Evolutionary conservation across 2,113 vertebrate species (phyloP).

Genomic region (Nyctereutes procyonoides): DNA sequence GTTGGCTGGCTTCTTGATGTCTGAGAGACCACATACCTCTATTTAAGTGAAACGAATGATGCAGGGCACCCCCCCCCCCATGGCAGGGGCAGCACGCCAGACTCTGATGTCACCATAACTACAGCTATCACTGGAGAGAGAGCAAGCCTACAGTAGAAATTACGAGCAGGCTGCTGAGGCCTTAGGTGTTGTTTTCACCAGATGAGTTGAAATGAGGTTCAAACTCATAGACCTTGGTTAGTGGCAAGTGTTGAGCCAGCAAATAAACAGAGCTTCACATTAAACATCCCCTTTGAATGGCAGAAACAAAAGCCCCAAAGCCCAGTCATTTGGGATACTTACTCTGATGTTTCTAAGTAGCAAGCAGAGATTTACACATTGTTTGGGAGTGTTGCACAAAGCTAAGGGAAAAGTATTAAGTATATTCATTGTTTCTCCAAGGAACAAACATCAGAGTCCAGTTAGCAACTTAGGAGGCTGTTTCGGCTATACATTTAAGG

Average conservation of each 20-base stretch:
- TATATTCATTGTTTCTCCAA: background rate
- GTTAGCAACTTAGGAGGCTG: conserved; percentile 55
- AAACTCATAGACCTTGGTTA: background rate
- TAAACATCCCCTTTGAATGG: background rate
- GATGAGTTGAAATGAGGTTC: background rate
- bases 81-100: background rate
- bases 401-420: background rate
- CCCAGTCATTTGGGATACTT: background rate
- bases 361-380: conserved; percentile 68
- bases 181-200: background rate
- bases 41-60: background rate
- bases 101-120: rapidly evolving
- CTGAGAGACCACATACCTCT: background rate
- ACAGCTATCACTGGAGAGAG: background rate
- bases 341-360: background rate
- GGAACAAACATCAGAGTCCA: conserved; percentile 36
- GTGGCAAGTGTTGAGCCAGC: background rate
- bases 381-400: background rate
- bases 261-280: background rate
- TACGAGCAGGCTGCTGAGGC: background rate
- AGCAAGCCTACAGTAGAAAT: background rate
- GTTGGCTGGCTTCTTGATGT: background rate
- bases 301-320: conserved; percentile 38
- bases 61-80: background rate
- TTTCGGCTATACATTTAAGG: conserved; percentile 42